Base-by-base conservation (phyloP, 1,140 invertebrate species). In the Teleopsis dalmanni region DNA sequence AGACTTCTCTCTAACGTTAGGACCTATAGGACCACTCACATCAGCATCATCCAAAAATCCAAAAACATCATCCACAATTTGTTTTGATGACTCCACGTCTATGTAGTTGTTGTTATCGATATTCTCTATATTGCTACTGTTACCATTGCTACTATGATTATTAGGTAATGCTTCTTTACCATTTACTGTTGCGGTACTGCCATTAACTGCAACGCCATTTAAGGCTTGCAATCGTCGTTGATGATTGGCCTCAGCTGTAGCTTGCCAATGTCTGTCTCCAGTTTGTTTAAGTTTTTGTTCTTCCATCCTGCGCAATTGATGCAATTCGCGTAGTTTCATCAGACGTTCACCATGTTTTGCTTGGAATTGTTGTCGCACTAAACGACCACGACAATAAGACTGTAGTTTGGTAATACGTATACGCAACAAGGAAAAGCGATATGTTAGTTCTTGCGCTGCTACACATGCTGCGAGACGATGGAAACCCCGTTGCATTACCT, bases 391-490 rank as follows among this genome's bases (percentile, higher is more conserved):
- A 60, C 81, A 83, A 19, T 73, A 59, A 8, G 87, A 81, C 82
- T 94, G 82, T 10, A 87, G 66, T 53, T 72, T 71, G 11, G 72
- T 80, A 45, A 92, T 82, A 55, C 82, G 79, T 33, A 75, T 78
- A 44, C 86, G 77, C 14, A 89, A 73, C 55, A 81, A 80, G 33
- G 80, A 77, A 70, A 89, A 96, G 18, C 82, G 76, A 54, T 79
- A 77, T 18, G 83, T 84, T 3, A 90, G 65, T 51, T 84, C 77
- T 52, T 91, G 76, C 0, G 91, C 89, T 37, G 82, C 77, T 46
- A 93, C 81, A 14, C 83, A 74, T n/a, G 92, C 91, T 71, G 95
- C 91, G 19, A 97, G 72, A 43, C 93, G 75, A 57, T 81, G 74
- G 68, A 90, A 90, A 7, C 89, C 92, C 59, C 79, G 77, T 51